Evolutionary conservation across 2,888 invertebrate species (phyloP).

Genomic region (Synergus itoensis): DNA sequence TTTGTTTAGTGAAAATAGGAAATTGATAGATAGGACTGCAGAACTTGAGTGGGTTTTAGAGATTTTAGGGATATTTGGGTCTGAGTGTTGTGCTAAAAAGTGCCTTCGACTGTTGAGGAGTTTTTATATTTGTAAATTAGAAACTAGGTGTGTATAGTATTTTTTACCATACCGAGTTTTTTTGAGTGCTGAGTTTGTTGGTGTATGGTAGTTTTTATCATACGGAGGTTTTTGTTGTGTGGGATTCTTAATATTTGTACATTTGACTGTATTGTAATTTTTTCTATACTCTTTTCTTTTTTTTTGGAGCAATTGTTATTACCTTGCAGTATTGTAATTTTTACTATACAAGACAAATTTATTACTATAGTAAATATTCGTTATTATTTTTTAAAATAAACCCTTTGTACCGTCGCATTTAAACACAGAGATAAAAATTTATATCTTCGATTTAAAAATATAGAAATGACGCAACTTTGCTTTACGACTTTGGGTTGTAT

Average conservation of each 20-base stretch:
- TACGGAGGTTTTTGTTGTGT: not conserved
- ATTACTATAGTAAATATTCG: too few relatives aligned
- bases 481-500: not conserved
- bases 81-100: not conserved
- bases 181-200: not conserved
- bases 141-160: not conserved
- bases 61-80: too few relatives aligned
- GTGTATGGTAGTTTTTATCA: not conserved
- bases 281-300: not conserved
- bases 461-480: not conserved
- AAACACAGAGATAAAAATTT: not conserved
- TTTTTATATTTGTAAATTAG: not conserved
- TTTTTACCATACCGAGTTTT: not conserved
- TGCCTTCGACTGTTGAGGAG: not conserved
- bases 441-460: not conserved
- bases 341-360: not conserved
- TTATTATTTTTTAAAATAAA: too few relatives aligned
- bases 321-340: not conserved
- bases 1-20: not conserved
- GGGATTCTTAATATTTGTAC: not conserved
- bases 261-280: not conserved
- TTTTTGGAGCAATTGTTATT: not conserved
- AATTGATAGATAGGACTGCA: not conserved
- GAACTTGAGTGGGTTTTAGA: too few relatives aligned
- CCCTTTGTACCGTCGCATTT: not conserved